phyloP scores from a whole-genome alignment of 1,140 invertebrate species.

The Papilio dardanus region DNA sequence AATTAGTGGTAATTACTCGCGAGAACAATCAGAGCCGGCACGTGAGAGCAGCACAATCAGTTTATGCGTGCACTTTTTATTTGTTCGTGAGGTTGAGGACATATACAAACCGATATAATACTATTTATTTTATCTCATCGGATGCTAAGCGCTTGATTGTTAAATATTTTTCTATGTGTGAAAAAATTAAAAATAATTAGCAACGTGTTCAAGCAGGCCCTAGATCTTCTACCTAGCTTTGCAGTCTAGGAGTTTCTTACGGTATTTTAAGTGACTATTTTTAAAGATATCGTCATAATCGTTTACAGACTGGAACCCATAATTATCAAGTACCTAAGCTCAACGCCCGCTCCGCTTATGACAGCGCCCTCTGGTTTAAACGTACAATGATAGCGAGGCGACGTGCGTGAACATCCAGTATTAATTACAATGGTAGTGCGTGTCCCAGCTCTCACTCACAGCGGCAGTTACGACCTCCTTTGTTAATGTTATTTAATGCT shows the following conservation, averaged over 20 bases:
- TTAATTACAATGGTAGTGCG: constrained; percentile 48
- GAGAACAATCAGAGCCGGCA: constrained; percentile 17
- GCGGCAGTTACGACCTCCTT: neutral
- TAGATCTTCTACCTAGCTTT: too few relatives aligned
- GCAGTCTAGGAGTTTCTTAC: neutral
- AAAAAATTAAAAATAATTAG: too few relatives aligned
- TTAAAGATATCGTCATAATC: neutral
- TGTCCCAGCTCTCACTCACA: constrained; percentile 6
- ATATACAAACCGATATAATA: neutral
- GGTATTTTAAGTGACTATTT: neutral
- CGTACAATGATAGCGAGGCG: constrained; percentile 43
- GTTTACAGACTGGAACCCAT: neutral
- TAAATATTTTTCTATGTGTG: too few relatives aligned
- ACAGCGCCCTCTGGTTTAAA: constrained; percentile 17
- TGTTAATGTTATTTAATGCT: neutral
- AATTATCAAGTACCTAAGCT: neutral
- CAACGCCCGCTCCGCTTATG: constrained; percentile 44
- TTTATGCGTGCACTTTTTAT: constrained; percentile 30
- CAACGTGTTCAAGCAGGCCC: too few relatives aligned
- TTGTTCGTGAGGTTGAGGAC: neutral
- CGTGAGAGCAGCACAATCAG: constrained; percentile 26
- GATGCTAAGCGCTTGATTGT: too few relatives aligned
- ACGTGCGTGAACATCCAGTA: constrained; percentile 50
- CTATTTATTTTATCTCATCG: neutral
- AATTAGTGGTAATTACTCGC: constrained; percentile 20